Percentiles rank a stretch among this genome's conserved stretches.
phyloP scores from a whole-genome alignment of 2,888 invertebrate species.

The Thelaira solivaga region DNA sequence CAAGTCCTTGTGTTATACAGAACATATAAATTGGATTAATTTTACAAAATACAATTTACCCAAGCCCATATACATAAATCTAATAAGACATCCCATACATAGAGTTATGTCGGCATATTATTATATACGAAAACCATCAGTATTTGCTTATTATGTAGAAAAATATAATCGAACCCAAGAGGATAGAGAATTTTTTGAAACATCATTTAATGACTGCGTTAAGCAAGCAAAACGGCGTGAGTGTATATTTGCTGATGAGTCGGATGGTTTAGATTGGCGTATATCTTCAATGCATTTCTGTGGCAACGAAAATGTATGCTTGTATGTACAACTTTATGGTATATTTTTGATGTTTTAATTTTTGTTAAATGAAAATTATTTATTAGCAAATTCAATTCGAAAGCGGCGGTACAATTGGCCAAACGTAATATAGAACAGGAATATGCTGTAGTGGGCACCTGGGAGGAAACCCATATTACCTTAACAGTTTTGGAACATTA shows the following conservation, averaged over 20 bases:
- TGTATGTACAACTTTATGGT: too few species aligned
- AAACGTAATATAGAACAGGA: conserved; percentile 90
- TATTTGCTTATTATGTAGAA: conserved; percentile 80
- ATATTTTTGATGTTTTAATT: conserved; percentile 70
- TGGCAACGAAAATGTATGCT: conserved; percentile 46
- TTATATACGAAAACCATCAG: conserved; percentile 91
- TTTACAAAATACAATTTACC: conserved; percentile 88
- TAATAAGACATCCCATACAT: conserved; percentile 93
- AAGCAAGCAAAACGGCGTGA: conserved; percentile 28
- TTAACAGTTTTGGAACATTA: conserved; percentile 89
- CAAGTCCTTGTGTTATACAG: conserved; percentile 87
- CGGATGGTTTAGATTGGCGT: conserved; percentile 54
- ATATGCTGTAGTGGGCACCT: conserved; percentile 91
- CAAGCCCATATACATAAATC: conserved; percentile 91
- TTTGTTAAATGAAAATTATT: background rate
- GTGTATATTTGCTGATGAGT: conserved; percentile 30
- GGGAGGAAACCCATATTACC: conserved; percentile 91
- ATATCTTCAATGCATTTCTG: conserved; percentile 56
- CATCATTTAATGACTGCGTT: conserved; percentile 54
- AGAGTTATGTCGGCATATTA: conserved; percentile 95
- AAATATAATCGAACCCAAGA: background rate
- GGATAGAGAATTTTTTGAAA: conserved; percentile 12
- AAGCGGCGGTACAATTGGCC: conserved; percentile 87
- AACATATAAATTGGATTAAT: conserved; percentile 93
- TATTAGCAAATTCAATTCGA: conserved; percentile 88